These are phyloP conservation scores for Microcebus jonahi DNA, from an alignment of 2,113 vertebrate species.

Conservation along the genomic window DNA sequence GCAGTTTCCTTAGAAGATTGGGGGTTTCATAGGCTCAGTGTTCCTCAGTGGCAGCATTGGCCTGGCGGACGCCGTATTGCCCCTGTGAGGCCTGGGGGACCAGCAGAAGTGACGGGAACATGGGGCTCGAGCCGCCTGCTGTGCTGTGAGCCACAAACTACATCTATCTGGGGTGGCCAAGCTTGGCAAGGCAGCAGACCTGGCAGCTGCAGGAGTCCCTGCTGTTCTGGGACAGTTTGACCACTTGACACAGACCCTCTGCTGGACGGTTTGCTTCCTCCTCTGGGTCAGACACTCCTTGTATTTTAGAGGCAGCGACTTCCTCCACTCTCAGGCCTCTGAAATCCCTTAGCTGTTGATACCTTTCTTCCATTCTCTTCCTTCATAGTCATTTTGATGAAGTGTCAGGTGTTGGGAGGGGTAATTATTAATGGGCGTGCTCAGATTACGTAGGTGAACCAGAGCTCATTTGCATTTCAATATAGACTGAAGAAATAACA, in stretches of 20 bases:
- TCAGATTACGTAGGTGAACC: not conserved
- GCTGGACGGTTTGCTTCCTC: not conserved
- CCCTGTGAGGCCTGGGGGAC: not conserved
- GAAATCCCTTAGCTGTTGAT: not conserved
- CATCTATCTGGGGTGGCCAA: not conserved
- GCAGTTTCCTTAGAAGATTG: not conserved
- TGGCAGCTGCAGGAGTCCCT: not conserved
- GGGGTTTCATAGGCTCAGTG: not conserved
- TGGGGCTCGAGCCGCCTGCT: not conserved
- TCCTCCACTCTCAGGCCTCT: not conserved
- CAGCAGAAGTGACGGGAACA: not conserved
- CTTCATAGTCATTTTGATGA: not conserved
- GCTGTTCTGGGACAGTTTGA: not conserved
- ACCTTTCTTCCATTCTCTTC: not conserved
- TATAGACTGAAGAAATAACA: not conserved
- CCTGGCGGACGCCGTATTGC: fast-evolving
- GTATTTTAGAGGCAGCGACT: not conserved
- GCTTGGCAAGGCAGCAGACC: not conserved
- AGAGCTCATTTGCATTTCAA: not conserved
- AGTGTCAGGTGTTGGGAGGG: not conserved
- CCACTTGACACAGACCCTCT: fast-evolving
- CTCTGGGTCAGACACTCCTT: not conserved
- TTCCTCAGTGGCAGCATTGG: not conserved
- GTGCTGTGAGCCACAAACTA: not conserved
- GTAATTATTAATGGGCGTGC: slow-evolving; percentile 40